Evolutionary conservation across 1,140 invertebrate genomes (phyloP).

Genomic region (Drosophila pruinosa): DNA sequence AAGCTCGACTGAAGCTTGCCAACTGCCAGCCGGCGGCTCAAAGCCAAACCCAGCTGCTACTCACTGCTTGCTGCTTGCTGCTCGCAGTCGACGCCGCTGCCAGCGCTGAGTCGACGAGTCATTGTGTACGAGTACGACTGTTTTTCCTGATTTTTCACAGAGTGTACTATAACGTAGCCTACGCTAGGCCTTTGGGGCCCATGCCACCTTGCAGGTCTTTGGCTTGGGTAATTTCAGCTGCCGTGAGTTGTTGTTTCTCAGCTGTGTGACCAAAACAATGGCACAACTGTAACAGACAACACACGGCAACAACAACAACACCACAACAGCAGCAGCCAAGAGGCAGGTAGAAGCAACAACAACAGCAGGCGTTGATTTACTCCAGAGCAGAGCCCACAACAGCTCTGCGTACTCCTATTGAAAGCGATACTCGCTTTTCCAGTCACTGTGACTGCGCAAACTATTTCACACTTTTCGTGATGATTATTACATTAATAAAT

Average conservation of each 20-base stretch:
- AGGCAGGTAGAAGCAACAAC: slow-evolving; percentile 23
- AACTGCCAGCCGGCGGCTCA: slow-evolving; percentile 52
- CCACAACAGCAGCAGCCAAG: slow-evolving; percentile 4
- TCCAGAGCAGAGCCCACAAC: slow-evolving; percentile 39
- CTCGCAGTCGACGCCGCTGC: slow-evolving; percentile 1
- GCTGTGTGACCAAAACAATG: slow-evolving; percentile 78
- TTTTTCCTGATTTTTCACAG: slow-evolving; percentile 79
- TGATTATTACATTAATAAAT: background rate
- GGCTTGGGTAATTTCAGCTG: slow-evolving; percentile 77
- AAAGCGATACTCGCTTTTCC: slow-evolving; percentile 37
- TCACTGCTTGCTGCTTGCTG: background rate
- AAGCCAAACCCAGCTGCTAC: slow-evolving; percentile 30
- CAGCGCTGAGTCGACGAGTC: slow-evolving; percentile 28
- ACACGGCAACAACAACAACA: slow-evolving; percentile 21
- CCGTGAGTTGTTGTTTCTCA: slow-evolving; percentile 70
- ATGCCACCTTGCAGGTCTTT: slow-evolving; percentile 71
- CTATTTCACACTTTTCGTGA: background rate
- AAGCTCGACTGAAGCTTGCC: slow-evolving; percentile 60
- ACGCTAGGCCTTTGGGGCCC: slow-evolving; percentile 57
- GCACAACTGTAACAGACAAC: slow-evolving; percentile 50
- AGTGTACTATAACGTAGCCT: slow-evolving; percentile 5
- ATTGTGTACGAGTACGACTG: slow-evolving; percentile 53
- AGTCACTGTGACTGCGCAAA: slow-evolving; percentile 28
- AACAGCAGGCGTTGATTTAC: slow-evolving; percentile 55
- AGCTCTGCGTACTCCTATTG: slow-evolving; percentile 28